Evolutionary conservation across 2,797 vertebrate genomes (phyloP).

Genomic region (Yasuhikotakia modesta): DNA sequence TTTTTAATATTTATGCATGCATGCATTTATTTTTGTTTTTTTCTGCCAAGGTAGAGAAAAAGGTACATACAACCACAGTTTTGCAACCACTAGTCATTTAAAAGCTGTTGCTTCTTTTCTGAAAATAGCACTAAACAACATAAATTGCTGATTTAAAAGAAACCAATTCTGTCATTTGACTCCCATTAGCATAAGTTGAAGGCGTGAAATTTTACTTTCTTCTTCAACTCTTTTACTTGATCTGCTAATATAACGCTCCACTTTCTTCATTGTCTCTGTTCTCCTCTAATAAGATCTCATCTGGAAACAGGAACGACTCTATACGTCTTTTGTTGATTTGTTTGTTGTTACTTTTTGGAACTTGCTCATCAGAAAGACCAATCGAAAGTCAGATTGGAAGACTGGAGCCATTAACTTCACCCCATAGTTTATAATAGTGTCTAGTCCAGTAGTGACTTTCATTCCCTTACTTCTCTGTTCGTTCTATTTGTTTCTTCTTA

Average conservation of each 20-base stretch:
- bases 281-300: background rate
- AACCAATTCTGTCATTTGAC: background rate
- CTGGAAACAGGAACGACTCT: background rate
- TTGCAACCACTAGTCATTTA: background rate
- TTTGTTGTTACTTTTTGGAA: slow-evolving; percentile 26
- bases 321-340: slow-evolving; percentile 22
- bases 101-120: too few species aligned
- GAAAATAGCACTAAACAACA: too few species aligned
- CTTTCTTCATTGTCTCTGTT: background rate
- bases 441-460: slow-evolving; percentile 20
- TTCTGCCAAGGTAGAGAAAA: background rate
- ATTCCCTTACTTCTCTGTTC: slow-evolving; percentile 28
- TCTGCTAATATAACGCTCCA: background rate
- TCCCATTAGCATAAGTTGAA: background rate
- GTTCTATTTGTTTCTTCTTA: slow-evolving; percentile 22
- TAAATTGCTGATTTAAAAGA: background rate
- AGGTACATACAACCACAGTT: background rate
- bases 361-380: slow-evolving; percentile 19
- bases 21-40: background rate
- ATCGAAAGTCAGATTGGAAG: slow-evolving; percentile 30
- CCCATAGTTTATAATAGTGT: slow-evolving; percentile 31
- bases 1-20: background rate
- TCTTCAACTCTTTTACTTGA: background rate
- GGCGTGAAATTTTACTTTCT: background rate
- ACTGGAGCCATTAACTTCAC: slow-evolving; percentile 32